Evolutionary conservation across 2,888 invertebrate species (phyloP).

Genomic region (Drosophila flavopinicola): DNA sequence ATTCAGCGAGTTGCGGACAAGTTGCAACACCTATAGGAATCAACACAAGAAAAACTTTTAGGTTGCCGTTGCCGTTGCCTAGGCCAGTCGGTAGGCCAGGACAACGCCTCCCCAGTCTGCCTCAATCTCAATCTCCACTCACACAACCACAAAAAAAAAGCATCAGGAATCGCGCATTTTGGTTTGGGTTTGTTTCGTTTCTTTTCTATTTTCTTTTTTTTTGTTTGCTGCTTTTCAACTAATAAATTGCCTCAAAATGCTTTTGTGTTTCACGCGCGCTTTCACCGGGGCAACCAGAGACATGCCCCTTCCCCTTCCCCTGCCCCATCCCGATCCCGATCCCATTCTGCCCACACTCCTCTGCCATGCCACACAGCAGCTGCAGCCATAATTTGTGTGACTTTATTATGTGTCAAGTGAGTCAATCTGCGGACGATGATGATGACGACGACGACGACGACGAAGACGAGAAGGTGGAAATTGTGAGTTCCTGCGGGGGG

Average conservation of each 20-base stretch:
- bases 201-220: constrained; percentile 24
- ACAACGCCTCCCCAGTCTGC: constrained; percentile 40
- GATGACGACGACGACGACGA: constrained; percentile 13
- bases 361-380: constrained; percentile 35
- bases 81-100: constrained; percentile 10
- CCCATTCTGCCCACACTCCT: neutral
- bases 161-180: constrained; percentile 47
- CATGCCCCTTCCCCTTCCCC: neutral
- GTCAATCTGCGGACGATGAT: constrained; percentile 72
- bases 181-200: constrained; percentile 26
- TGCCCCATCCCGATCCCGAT: neutral
- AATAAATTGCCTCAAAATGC: constrained; percentile 77
- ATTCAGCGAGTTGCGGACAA: constrained; percentile 75
- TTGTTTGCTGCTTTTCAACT: constrained; percentile 49
- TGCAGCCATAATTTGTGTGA: constrained; percentile 74
- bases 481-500: constrained; percentile 36
- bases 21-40: constrained; percentile 65
- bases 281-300: constrained; percentile 62
- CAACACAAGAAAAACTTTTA: constrained; percentile 22
- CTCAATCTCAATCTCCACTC: constrained; percentile 23
- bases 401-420: constrained; percentile 80
- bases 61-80: constrained; percentile 23
- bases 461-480: constrained; percentile 3
- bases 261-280: constrained; percentile 75
- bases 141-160: neutral